Conservation (phyloP, 1,140 invertebrate species). For the Colletes gigas region DNA sequence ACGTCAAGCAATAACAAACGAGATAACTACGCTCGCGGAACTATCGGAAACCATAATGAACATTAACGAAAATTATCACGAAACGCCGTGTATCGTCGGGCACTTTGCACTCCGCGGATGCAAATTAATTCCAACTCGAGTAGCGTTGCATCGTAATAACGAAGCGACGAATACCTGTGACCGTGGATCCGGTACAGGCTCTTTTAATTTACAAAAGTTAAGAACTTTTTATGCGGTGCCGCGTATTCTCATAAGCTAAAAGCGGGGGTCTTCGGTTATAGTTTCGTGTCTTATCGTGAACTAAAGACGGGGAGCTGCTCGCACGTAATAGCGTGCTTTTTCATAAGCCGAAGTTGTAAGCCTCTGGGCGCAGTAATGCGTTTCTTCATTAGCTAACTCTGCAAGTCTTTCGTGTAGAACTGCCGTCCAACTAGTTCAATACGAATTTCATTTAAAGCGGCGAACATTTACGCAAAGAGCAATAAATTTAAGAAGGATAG, state of each 20-base stretch:
- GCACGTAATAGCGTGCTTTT: too few relatives aligned
- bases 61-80: neutral
- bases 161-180: neutral
- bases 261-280: neutral
- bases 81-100: too few relatives aligned
- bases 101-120: neutral
- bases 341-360: too few relatives aligned
- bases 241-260: too few relatives aligned
- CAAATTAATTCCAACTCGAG: neutral
- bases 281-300: neutral
- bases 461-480: neutral
- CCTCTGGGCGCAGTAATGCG: too few relatives aligned
- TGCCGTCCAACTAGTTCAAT: neutral
- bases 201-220: neutral
- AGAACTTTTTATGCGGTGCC: neutral
- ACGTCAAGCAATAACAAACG: conserved; percentile 10
- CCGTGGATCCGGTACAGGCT: neutral
- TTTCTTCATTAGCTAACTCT: too few relatives aligned
- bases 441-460: too few relatives aligned
- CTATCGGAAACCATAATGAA: neutral
- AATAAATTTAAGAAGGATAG: too few relatives aligned
- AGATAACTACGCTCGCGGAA: neutral
- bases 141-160: neutral
- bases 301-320: neutral
- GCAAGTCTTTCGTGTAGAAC: too few relatives aligned